Evolutionary conservation across 2,888 invertebrate species (phyloP).

Genomic region (Nephrotoma flavescens): DNA sequence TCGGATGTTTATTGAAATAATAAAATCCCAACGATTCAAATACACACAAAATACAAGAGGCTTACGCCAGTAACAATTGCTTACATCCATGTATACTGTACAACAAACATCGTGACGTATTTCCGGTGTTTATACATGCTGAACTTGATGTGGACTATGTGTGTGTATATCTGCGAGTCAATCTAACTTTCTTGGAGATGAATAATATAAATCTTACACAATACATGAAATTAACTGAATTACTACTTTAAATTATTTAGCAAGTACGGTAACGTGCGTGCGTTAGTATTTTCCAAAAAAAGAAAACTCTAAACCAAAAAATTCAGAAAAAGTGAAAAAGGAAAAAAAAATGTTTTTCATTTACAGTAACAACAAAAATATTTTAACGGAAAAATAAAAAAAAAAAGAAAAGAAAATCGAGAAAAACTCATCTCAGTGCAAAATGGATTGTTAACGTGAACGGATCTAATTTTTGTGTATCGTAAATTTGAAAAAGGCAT

Average conservation of each 20-base stretch:
- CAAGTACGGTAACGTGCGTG: not conserved
- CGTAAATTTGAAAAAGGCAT: not conserved
- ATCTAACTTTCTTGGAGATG: not conserved
- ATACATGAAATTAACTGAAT: not conserved
- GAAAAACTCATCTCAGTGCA: not conserved
- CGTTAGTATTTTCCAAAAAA: not conserved
- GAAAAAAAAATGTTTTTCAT: not conserved
- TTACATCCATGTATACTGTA: not conserved
- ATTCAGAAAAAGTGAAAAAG: not conserved
- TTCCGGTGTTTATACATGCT: not conserved
- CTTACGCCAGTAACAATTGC: not conserved
- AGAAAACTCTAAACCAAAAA: not conserved
- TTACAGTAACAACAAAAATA: not conserved
- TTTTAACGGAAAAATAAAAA: not conserved
- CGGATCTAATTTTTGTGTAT: not conserved
- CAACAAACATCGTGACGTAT: not conserved
- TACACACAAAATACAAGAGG: not conserved
- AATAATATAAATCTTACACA: not conserved
- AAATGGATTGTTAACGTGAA: not conserved
- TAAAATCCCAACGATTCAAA: not conserved
- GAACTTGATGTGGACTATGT: not conserved
- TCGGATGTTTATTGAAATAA: not conserved
- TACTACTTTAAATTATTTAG: not conserved
- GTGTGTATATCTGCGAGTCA: not conserved
- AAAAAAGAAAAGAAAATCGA: not conserved